Percentiles rank a stretch among this genome's conserved stretches.
Conservation (phyloP, 1,140 invertebrate genomes). For the Zophobas atratus region DNA sequence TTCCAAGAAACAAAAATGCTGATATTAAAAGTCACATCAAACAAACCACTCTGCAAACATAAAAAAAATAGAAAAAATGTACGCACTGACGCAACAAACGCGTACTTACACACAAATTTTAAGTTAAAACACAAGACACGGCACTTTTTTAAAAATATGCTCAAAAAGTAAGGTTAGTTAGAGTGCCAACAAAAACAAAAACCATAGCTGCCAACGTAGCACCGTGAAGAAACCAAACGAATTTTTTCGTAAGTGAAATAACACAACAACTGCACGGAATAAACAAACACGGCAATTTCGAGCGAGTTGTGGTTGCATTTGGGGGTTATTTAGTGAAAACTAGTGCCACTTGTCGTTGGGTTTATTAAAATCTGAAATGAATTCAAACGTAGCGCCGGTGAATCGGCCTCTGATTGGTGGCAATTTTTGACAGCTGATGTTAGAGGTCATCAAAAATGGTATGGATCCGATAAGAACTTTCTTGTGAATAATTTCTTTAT, state of each 20-base stretch:
- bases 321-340: not conserved
- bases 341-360: not conserved
- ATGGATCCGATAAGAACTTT: constrained; percentile 38
- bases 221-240: no score
- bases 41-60: not conserved
- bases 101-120: constrained; percentile 7
- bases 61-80: not conserved
- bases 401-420: not conserved
- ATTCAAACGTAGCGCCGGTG: constrained; percentile 10
- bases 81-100: not conserved
- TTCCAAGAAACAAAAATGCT: not conserved
- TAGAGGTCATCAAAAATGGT: constrained; percentile 34
- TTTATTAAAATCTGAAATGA: not conserved
- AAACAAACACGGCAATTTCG: no score
- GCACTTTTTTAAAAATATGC: constrained; percentile 15
- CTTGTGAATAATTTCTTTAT: constrained; percentile 32
- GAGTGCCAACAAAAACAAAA: not conserved
- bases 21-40: not conserved
- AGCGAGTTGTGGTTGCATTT: not conserved
- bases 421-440: constrained; percentile 13
- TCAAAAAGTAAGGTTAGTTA: constrained; percentile 11
- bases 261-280: no score
- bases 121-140: constrained; percentile 23
- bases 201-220: no score
- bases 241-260: not conserved